A percentile compares a stretch with the other conserved stretches of the same genome.
phyloP scores from a whole-genome alignment of 2,797 vertebrate genomes.

The Phalloptychus januarius region DNA sequence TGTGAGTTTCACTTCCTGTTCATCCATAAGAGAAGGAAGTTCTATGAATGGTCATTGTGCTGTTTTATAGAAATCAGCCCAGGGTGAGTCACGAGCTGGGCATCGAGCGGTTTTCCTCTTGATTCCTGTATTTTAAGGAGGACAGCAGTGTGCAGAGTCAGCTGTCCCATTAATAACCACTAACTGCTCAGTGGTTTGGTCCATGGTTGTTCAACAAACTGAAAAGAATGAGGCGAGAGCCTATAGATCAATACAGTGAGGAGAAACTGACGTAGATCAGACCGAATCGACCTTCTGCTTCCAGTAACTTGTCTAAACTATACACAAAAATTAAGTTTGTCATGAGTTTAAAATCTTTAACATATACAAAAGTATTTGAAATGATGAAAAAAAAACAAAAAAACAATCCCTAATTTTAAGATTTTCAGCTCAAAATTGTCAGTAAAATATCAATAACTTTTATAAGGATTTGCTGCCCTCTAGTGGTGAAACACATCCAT shows the following conservation, averaged over 20 bases:
- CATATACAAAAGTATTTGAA: neutral
- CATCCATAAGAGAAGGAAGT: slow-evolving; percentile 43
- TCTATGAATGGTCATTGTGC: slow-evolving; percentile 52
- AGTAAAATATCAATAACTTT: neutral
- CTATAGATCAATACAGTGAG: slow-evolving; percentile 45
- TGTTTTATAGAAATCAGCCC: slow-evolving; percentile 57
- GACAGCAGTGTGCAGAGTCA: slow-evolving; percentile 47
- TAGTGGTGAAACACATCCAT: slow-evolving; percentile 33
- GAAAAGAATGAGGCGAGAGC: slow-evolving; percentile 45
- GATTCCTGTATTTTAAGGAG: slow-evolving; percentile 67
- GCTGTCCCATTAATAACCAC: slow-evolving; percentile 72
- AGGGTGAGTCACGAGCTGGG: slow-evolving; percentile 55
- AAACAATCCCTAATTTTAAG: neutral
- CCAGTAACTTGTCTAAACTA: slow-evolving; percentile 4
- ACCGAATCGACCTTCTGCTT: slow-evolving; percentile 6
- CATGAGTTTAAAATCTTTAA: neutral
- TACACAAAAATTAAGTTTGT: neutral
- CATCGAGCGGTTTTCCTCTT: slow-evolving; percentile 57
- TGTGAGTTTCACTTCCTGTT: slow-evolving; percentile 16
- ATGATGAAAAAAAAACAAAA: neutral
- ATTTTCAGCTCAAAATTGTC: too few species aligned
- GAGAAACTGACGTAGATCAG: slow-evolving; percentile 36
- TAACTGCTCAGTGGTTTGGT: slow-evolving; percentile 67
- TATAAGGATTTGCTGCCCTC: slow-evolving; percentile 54
- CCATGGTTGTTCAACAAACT: slow-evolving; percentile 51